These are phyloP conservation scores for Drosophila nr. perissopoda DNA, from an alignment of 2,888 invertebrate genomes.

Conservation along the genomic window DNA sequence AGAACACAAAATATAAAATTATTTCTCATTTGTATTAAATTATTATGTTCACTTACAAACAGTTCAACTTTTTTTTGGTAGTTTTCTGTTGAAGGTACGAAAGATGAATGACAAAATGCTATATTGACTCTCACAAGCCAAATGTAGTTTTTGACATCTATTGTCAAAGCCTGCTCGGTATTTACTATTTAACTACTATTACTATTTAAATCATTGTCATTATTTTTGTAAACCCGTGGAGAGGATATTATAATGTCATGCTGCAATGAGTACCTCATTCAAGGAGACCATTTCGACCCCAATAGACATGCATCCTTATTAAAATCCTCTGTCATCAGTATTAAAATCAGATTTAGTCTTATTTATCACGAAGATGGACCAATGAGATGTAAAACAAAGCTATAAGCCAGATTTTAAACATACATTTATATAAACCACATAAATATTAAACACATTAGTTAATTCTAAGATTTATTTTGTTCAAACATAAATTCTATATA, in stretches of 20 bases:
- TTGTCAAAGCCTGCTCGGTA: background rate
- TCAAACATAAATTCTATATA: conserved; percentile 2
- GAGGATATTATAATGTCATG: background rate
- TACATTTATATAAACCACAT: background rate
- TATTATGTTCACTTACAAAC: conserved; percentile 22
- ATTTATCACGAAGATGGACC: background rate
- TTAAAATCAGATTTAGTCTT: no score
- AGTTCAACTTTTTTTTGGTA: conserved; percentile 1
- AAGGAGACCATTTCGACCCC: background rate
- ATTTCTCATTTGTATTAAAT: background rate
- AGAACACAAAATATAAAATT: background rate
- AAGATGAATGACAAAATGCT: background rate
- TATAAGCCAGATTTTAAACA: background rate
- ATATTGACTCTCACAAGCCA: background rate
- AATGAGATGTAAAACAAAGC: background rate
- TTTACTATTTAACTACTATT: no score
- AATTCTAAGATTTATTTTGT: conserved; percentile 9
- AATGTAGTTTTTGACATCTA: background rate
- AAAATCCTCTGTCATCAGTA: background rate
- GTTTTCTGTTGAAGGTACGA: conserved; percentile 4
- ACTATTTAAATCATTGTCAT: background rate
- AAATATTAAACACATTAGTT: background rate
- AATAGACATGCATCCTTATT: background rate
- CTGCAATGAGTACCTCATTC: background rate
- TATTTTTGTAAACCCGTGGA: background rate